phyloP scores from a whole-genome alignment of 2,888 invertebrate genomes.

The Machimus atricapillus region DNA sequence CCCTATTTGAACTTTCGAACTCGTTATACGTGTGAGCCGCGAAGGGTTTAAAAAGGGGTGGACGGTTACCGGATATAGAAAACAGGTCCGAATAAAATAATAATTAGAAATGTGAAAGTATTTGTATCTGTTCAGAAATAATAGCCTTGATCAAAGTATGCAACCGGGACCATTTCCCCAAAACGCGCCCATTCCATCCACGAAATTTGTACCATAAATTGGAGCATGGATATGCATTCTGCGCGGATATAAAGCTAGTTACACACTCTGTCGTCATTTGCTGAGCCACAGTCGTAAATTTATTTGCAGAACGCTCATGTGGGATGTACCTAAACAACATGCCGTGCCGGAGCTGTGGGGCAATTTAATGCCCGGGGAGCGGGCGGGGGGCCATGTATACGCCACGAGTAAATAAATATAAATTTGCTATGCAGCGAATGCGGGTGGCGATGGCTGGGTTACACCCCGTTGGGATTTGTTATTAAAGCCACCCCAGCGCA shows the following conservation, averaged over 20 bases:
- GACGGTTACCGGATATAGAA: not conserved
- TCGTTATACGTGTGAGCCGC: too few species aligned
- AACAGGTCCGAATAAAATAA: not conserved
- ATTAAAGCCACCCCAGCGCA: slow-evolving; percentile 6
- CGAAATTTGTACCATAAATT: not conserved
- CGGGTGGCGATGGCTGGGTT: slow-evolving; percentile 13
- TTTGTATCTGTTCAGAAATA: not conserved
- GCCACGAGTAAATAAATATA: slow-evolving; percentile 27
- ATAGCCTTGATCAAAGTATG: not conserved
- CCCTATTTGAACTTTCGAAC: not conserved
- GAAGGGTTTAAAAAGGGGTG: too few species aligned
- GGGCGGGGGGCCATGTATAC: not conserved
- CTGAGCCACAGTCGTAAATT: slow-evolving; percentile 6
- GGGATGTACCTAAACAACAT: slow-evolving; percentile 12
- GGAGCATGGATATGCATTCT: not conserved
- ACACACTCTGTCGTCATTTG: not conserved
- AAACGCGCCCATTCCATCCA: not conserved
- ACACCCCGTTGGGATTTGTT: slow-evolving; percentile 27
- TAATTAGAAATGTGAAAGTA: not conserved
- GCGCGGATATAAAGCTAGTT: not conserved
- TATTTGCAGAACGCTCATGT: slow-evolving; percentile 5
- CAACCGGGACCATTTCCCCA: not conserved
- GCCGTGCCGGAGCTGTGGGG: not conserved
- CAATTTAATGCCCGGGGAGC: not conserved
- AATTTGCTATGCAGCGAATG: slow-evolving; percentile 35